These are phyloP conservation scores for Emydoidea blandingii DNA, from an alignment of 2,797 vertebrate species.

Conservation along the genomic window DNA sequence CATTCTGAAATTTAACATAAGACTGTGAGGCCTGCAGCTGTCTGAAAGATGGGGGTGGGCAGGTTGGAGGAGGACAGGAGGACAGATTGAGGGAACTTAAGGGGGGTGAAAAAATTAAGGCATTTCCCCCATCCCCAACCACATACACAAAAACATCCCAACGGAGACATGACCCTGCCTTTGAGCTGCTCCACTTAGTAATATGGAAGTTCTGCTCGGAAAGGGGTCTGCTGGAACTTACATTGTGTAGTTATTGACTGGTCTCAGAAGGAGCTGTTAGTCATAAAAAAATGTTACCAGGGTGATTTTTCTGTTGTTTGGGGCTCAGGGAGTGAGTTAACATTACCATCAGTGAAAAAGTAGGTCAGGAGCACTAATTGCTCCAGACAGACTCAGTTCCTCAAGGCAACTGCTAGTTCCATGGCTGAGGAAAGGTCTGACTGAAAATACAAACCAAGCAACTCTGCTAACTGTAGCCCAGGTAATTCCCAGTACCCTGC, in stretches of 20 bases:
- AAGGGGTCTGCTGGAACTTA: neutral
- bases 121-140: neutral
- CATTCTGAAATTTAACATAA: neutral
- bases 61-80: neutral
- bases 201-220: constrained; percentile 27
- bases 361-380: neutral
- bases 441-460: fast-evolving
- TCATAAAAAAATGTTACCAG: neutral
- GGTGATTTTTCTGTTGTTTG: neutral
- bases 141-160: neutral
- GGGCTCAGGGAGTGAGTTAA: neutral
- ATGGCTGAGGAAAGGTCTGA: neutral
- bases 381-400: neutral
- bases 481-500: neutral
- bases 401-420: neutral
- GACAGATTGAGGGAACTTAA: neutral
- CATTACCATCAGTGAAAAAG: neutral
- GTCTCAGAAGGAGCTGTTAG: constrained; percentile 36
- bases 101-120: neutral
- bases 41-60: no score
- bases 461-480: fast-evolving
- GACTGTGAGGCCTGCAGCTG: no score
- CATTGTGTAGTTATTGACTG: neutral
- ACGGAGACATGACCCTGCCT: neutral
- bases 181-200: neutral